phyloP scores from a whole-genome alignment of 1,140 invertebrate species.

The Anoplophora glabripennis region DNA sequence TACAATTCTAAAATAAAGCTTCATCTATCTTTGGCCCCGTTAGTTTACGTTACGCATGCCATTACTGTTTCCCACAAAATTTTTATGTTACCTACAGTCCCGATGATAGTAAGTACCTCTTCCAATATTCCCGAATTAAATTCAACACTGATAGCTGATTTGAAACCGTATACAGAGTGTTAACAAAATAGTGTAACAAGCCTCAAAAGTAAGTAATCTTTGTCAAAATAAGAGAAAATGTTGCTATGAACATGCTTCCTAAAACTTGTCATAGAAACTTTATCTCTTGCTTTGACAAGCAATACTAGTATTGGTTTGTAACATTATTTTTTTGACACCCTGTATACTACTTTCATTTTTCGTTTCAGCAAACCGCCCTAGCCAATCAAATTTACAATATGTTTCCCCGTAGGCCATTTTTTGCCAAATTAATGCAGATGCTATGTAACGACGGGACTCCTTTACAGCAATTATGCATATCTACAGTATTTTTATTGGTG shows the following conservation, averaged over 20 bases:
- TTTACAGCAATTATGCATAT: slow-evolving; percentile 53
- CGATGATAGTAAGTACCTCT: slow-evolving; percentile 27
- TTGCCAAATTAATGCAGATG: slow-evolving; percentile 23
- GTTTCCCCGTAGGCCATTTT: slow-evolving; percentile 33
- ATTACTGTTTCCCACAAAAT: slow-evolving; percentile 27
- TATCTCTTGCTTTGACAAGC: no score
- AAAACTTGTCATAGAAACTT: no score
- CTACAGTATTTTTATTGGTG: slow-evolving; percentile 55
- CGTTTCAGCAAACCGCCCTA: slow-evolving; percentile 25
- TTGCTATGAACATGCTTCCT: no score
- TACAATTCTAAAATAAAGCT: slow-evolving; percentile 55
- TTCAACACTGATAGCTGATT: no score
- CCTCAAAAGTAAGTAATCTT: no score
- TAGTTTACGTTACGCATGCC: slow-evolving; percentile 46
- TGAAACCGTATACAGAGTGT: no score
- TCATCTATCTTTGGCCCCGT: slow-evolving; percentile 56
- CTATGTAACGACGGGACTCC: slow-evolving; percentile 51
- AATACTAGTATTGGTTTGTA: no score
- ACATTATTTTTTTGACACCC: neutral
- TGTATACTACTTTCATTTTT: neutral
- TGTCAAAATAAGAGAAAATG: no score
- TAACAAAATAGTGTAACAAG: no score
- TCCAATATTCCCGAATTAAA: neutral
- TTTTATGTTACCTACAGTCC: slow-evolving; percentile 21
- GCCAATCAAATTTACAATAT: slow-evolving; percentile 33